Conservation (phyloP, 1,140 invertebrate species). For the Ephestia elutella region DNA sequence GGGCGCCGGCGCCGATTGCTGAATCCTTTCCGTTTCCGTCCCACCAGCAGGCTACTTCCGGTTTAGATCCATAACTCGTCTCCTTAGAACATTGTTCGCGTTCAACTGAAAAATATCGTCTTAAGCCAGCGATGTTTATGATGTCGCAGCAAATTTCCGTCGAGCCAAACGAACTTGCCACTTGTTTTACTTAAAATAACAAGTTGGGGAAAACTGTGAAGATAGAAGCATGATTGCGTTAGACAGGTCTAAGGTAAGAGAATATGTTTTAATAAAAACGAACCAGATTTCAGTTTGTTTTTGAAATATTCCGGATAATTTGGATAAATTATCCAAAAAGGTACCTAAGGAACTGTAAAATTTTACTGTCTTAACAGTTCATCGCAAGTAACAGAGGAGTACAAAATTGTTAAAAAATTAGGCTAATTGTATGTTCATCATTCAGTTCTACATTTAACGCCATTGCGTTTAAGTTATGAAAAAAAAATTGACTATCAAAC, state of each 20-base stretch:
- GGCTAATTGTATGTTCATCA: no score
- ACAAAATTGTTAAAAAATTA: no score
- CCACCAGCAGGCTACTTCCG: constrained; percentile 31
- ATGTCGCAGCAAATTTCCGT: constrained; percentile 21
- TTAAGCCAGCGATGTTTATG: constrained; percentile 26
- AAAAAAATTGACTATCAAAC: no score
- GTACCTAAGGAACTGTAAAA: no score
- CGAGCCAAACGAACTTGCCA: constrained; percentile 11
- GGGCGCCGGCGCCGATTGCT: constrained; percentile 46
- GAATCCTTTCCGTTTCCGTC: constrained; percentile 59
- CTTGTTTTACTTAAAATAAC: constrained; percentile 3
- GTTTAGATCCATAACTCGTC: constrained; percentile 37
- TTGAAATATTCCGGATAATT: no score
- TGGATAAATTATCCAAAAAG: no score
- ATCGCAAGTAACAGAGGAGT: no score
- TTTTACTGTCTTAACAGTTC: no score
- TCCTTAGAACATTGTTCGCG: constrained; percentile 33
- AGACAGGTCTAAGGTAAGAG: background rate
- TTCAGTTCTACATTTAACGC: no score
- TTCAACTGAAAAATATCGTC: constrained; percentile 34
- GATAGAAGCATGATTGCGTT: background rate
- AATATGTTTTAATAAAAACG: background rate
- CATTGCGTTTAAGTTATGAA: no score
- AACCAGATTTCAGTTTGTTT: background rate
- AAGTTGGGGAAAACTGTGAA: background rate